Percentiles rank a stretch among this genome's conserved stretches.
Evolutionary conservation across 2,888 invertebrate species (phyloP).

Genomic region (Epistrophe eligans): DNA sequence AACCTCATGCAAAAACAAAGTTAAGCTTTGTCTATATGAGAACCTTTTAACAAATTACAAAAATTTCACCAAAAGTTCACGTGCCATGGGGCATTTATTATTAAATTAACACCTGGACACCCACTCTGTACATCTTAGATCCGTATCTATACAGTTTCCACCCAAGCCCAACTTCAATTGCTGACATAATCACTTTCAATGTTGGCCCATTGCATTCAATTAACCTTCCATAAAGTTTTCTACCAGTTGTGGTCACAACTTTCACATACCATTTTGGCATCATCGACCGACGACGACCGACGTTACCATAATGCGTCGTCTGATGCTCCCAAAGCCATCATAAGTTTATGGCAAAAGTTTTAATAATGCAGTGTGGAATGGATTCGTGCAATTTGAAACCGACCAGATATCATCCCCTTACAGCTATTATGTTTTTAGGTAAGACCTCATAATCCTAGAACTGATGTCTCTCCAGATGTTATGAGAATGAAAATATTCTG

Average conservation of each 20-base stretch:
- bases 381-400: not conserved
- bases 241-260: constrained; percentile 66
- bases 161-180: constrained; percentile 44
- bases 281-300: too few species aligned
- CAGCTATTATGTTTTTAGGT: not conserved
- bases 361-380: constrained; percentile 48
- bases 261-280: constrained; percentile 43
- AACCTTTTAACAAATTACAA: not conserved
- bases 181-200: constrained; percentile 68
- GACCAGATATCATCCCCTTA: constrained; percentile 14
- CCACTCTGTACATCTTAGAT: constrained; percentile 7
- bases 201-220: constrained; percentile 71
- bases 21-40: not conserved
- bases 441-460: constrained; percentile 40
- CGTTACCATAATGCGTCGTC: too few species aligned
- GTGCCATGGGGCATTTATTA: constrained; percentile 7
- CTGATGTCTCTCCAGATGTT: constrained; percentile 22
- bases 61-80: not conserved
- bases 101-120: constrained; percentile 29
- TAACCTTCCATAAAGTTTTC: constrained; percentile 68
- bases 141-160: not conserved
- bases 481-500: constrained; percentile 45
- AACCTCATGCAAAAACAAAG: not conserved
- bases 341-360: constrained; percentile 55
- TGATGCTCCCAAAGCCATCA: constrained; percentile 28